phyloP scores from a whole-genome alignment of 2,113 vertebrate species.

The Papio anubis region DNA sequence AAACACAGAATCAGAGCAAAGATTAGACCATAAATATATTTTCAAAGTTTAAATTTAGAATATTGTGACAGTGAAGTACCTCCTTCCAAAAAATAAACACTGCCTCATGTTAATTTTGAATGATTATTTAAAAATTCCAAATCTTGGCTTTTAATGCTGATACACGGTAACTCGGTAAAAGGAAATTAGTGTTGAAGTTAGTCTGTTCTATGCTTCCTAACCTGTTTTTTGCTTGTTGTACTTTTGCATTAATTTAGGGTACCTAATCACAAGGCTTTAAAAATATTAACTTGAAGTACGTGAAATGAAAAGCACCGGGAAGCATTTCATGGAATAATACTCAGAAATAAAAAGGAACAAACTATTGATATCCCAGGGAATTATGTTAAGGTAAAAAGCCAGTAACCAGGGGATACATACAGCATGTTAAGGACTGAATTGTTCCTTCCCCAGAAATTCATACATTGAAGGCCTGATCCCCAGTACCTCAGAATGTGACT shows the following conservation, averaged over 20 bases:
- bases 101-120: not conserved
- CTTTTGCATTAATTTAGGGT: not conserved
- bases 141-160: not conserved
- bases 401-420: not conserved
- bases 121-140: not conserved
- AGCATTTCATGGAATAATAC: not conserved
- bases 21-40: slow-evolving; percentile 50
- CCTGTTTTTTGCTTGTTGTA: not conserved
- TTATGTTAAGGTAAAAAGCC: not conserved
- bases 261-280: not conserved
- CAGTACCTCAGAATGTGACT: not conserved
- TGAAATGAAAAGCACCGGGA: not conserved
- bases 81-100: not conserved
- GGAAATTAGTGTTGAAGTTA: not conserved
- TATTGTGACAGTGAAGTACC: not conserved
- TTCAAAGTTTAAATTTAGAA: not conserved
- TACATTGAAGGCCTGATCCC: not conserved
- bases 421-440: not conserved
- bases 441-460: not conserved
- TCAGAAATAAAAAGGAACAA: slow-evolving; percentile 15
- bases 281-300: not conserved
- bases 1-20: slow-evolving; percentile 30
- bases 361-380: not conserved
- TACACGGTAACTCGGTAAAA: not conserved
- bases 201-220: not conserved